phyloP scores from a whole-genome alignment of 2,888 invertebrate genomes.

The Leptinotarsa juncta region DNA sequence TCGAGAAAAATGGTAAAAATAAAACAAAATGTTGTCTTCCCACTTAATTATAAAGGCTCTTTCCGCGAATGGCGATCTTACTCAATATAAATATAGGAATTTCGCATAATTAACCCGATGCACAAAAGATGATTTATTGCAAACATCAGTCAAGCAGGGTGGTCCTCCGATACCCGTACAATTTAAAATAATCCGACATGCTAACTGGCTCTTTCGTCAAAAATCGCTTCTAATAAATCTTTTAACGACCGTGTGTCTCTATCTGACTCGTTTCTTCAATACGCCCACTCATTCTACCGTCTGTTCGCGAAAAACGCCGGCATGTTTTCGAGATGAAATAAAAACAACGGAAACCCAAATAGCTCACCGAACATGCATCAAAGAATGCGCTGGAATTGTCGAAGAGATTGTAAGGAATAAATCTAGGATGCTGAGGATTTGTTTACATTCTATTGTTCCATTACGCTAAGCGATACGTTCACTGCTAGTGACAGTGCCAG shows the following conservation, averaged over 20 bases:
- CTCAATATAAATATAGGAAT: background rate
- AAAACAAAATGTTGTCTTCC: too few relatives aligned
- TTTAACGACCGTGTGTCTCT: background rate
- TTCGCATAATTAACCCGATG: background rate
- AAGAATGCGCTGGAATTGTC: slow-evolving; percentile 57
- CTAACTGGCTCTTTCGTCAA: slow-evolving; percentile 18
- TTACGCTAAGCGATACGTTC: slow-evolving; percentile 15
- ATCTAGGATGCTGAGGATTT: slow-evolving; percentile 55
- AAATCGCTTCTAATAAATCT: slow-evolving; percentile 21
- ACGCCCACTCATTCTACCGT: background rate
- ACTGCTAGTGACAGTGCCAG: slow-evolving; percentile 1
- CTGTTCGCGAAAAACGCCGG: slow-evolving; percentile 12
- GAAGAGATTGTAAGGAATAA: slow-evolving; percentile 56
- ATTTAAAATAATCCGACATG: slow-evolving; percentile 1
- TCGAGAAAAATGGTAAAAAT: too few relatives aligned
- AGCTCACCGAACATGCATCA: slow-evolving; percentile 44
- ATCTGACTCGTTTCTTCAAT: background rate
- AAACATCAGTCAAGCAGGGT: background rate
- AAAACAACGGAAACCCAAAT: slow-evolving; percentile 10
- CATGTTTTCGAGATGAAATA: slow-evolving; percentile 10
- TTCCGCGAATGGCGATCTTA: too few relatives aligned
- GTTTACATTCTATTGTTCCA: slow-evolving; percentile 59
- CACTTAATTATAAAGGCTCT: too few relatives aligned
- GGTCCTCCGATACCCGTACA: slow-evolving; percentile 16
- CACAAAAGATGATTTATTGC: background rate